Evolutionary conservation across 2,113 vertebrate genomes (phyloP).

Genomic region (Etheostoma cragini): DNA sequence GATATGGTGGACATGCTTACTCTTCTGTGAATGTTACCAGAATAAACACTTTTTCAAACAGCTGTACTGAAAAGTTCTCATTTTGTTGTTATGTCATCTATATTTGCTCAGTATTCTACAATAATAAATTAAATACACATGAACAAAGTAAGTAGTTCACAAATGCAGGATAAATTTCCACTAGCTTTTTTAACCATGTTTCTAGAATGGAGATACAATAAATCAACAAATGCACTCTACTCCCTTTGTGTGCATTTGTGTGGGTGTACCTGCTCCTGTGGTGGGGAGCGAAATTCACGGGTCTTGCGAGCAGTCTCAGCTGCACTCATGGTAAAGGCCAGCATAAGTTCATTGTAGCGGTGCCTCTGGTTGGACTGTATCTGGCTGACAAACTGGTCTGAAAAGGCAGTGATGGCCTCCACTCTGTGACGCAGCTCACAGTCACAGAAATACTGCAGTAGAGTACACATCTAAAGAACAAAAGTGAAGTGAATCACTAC

Average conservation of each 20-base stretch:
- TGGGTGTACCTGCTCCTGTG: constrained; percentile 91
- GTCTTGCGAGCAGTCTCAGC: constrained; percentile 94
- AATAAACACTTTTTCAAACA: not conserved
- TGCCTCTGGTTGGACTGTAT: constrained; percentile 91
- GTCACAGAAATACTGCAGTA: constrained; percentile 96
- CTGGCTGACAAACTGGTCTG: constrained; percentile 88
- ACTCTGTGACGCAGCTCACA: constrained; percentile 95
- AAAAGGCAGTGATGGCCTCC: constrained; percentile 92
- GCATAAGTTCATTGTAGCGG: constrained; percentile 91
- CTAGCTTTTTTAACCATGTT: not conserved
- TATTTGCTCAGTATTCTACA: not conserved
- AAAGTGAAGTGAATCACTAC: constrained; percentile 9
- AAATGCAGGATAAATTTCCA: not conserved
- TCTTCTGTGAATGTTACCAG: not conserved
- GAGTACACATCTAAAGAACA: constrained; percentile 90
- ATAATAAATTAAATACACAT: not conserved
- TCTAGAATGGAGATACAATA: not conserved
- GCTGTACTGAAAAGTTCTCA: not conserved
- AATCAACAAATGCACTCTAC: not conserved
- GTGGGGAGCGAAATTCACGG: constrained; percentile 93
- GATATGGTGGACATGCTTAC: not conserved
- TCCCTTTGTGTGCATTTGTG: not conserved
- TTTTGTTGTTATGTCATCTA: not conserved
- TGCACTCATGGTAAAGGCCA: constrained; percentile 91
- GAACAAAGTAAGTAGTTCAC: not conserved